These are phyloP conservation scores for Plemyria rubiginata DNA, from an alignment of 2,888 invertebrate genomes.

Conservation along the genomic window DNA sequence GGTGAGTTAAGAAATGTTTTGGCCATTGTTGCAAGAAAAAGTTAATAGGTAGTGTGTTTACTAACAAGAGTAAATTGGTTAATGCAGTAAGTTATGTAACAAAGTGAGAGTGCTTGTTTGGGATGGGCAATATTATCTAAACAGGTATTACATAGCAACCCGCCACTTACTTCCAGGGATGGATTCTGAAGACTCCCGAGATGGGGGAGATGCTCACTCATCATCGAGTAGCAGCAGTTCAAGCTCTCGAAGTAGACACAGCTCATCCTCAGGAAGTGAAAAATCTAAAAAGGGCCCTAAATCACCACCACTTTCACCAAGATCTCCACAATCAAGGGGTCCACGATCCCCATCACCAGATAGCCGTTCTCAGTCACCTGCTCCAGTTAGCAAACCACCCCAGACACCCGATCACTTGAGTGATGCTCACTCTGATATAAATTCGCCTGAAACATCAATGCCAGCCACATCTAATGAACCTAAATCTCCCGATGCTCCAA, in stretches of 20 bases:
- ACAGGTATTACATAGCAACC: constrained; percentile 46
- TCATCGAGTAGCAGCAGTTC: constrained; percentile 81
- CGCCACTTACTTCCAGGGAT: constrained; percentile 75
- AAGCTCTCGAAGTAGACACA: constrained; percentile 73
- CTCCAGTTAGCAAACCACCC: constrained; percentile 52
- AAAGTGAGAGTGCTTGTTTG: constrained; percentile 55
- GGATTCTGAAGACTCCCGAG: constrained; percentile 87
- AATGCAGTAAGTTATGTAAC: constrained; percentile 52
- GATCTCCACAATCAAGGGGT: constrained; percentile 50
- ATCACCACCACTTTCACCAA: constrained; percentile 61
- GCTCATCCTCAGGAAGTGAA: constrained; percentile 74
- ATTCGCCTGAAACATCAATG: constrained; percentile 78
- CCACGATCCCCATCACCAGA: constrained; percentile 67
- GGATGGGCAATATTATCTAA: constrained; percentile 45
- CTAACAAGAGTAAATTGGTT: constrained; percentile 53
- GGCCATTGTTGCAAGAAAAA: constrained; percentile 9
- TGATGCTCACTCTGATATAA: constrained; percentile 75
- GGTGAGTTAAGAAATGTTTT: constrained; percentile 20
- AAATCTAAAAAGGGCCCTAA: constrained; percentile 71
- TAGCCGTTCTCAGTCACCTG: constrained; percentile 62
- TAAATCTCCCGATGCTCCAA: constrained; percentile 78
- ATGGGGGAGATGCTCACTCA: constrained; percentile 74
- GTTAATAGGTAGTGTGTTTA: constrained; percentile 45
- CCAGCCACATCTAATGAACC: constrained; percentile 68
- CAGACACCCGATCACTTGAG: constrained; percentile 72